Base-by-base conservation (phyloP, 2,797 vertebrate species). In the Naso thynnoides region DNA sequence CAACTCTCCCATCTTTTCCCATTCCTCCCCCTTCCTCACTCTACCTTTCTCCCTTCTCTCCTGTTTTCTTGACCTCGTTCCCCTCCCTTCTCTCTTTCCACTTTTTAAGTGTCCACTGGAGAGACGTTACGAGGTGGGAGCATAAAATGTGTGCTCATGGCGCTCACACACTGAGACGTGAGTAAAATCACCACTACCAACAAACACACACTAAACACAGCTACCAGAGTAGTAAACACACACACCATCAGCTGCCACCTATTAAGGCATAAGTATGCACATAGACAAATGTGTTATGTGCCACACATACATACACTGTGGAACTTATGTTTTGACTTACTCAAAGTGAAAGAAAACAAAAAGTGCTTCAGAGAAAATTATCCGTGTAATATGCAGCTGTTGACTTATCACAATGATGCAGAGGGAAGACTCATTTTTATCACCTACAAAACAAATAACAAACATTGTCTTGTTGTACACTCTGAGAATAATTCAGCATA, bases 41-140 rank as follows among this genome's bases (percentile, higher is more conserved):
- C 39, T 27, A 41, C 44, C 49, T 39, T 44, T 26, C 21, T 41
- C 23, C 27, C 31, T 31, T 29, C 44, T 36, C 26, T 47, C 18
- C 16, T 64, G 45, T 45, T 45, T 42, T 61, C 39, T 60, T 66
- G 49, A 59, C 75, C 79, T 71, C 50, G 48, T 70, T 63, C 55
- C 49, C 47, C 49, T 58, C 50, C 48, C 36, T 42, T 58, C 63
- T 26, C 61, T 9, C 6, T 57, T 68, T 70, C 38, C 64, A 39
- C 38, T 73, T 65, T 73, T 79, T 68, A 70, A 85, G 59, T 65
- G 58, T 83, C 73, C 68, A 78, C 76, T n/a, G n/a, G 80, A 81
- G 77, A 82, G 65, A 75, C 39, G 6, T 83, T 81, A 86, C 45
- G 33, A 82, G 70, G 59, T 72, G 67, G 13, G 74, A 73, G 54